Evolutionary conservation across 2,797 vertebrate species (phyloP).

Genomic region (Spinus olivaceus): DNA sequence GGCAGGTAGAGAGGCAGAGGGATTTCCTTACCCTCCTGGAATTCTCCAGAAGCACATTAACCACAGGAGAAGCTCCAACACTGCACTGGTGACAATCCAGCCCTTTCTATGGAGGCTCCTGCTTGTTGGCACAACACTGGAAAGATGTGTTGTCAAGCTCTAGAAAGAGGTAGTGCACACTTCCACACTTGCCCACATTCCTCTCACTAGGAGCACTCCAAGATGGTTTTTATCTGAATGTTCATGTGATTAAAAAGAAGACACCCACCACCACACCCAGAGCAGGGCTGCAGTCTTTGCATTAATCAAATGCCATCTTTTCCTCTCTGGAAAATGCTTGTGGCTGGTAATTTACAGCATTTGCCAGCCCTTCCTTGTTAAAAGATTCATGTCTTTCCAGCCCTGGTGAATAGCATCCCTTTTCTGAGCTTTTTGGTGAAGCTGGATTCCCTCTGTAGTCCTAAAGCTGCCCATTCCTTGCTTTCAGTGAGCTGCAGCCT

Average conservation of each 20-base stretch:
- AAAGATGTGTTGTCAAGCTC: neutral
- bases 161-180: neutral
- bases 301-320: neutral
- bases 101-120: neutral
- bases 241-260: neutral
- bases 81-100: neutral
- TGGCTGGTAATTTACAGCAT: neutral
- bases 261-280: neutral
- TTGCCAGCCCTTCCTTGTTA: neutral
- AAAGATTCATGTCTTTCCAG: neutral
- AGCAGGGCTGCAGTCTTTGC: neutral
- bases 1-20: neutral
- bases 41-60: neutral
- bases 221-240: neutral
- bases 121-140: neutral
- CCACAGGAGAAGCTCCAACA: neutral
- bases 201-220: neutral
- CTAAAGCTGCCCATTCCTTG: neutral
- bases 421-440: neutral
- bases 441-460: neutral
- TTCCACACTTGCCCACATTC: neutral
- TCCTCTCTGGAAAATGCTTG: neutral
- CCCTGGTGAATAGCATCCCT: neutral
- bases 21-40: neutral
- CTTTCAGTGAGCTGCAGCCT: neutral